Conservation (phyloP, 2,888 invertebrate genomes). For the Plemyria rubiginata region DNA sequence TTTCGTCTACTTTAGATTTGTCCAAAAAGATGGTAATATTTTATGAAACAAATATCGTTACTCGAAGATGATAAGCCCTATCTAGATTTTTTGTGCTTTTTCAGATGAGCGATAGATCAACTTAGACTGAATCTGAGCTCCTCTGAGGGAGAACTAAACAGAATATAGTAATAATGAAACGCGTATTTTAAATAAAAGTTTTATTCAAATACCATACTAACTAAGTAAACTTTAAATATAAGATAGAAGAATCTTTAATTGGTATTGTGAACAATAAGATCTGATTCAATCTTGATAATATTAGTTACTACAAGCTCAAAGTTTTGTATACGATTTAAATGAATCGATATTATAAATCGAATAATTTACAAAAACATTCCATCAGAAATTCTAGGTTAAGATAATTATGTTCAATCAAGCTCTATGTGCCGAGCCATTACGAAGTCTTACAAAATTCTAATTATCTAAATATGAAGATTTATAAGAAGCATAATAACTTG, state of each 20-base stretch:
- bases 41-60: too few relatives aligned
- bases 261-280: constrained; percentile 20
- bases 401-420: constrained; percentile 7
- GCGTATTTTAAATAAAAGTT: constrained; percentile 9
- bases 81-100: neutral
- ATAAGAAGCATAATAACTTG: constrained; percentile 70
- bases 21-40: too few relatives aligned
- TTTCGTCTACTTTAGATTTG: too few relatives aligned
- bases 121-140: too few relatives aligned
- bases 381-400: constrained; percentile 7
- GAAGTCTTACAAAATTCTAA: constrained; percentile 6
- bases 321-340: constrained; percentile 19
- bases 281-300: constrained; percentile 16
- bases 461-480: constrained; percentile 25
- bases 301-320: constrained; percentile 24
- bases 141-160: too few relatives aligned
- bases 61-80: too few relatives aligned
- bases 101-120: neutral
- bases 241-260: constrained; percentile 15
- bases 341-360: neutral
- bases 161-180: neutral
- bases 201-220: constrained; percentile 25
- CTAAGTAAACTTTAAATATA: constrained; percentile 18
- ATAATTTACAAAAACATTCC: constrained; percentile 17
- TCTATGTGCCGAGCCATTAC: constrained; percentile 8